Evolutionary conservation across 2,797 vertebrate genomes (phyloP).

Genomic region (Pseudomugil gertrudae): DNA sequence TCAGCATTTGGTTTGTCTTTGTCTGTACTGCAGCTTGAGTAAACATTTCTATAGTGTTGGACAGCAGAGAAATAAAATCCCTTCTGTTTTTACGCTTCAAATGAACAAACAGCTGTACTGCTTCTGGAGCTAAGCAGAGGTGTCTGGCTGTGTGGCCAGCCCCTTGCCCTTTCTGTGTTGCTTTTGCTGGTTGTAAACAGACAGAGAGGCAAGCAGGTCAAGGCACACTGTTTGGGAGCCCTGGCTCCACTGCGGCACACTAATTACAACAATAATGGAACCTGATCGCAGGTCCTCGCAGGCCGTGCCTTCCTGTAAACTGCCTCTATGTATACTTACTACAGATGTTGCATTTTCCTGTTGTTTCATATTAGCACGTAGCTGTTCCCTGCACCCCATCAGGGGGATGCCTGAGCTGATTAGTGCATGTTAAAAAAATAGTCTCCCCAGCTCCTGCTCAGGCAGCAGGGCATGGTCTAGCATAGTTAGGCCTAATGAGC

Average conservation of each 20-base stretch:
- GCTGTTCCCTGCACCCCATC: constrained; percentile 55
- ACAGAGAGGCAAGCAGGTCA: constrained; percentile 75
- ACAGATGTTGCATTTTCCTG: constrained; percentile 65
- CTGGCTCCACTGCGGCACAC: constrained; percentile 58
- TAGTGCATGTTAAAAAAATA: constrained; percentile 72
- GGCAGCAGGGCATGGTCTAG: constrained; percentile 68
- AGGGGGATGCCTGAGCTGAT: constrained; percentile 61
- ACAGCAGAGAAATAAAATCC: constrained; percentile 60
- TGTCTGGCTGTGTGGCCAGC: constrained; percentile 60
- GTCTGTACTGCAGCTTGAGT: constrained; percentile 44
- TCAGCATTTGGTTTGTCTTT: constrained; percentile 18
- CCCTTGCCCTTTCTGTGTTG: constrained; percentile 70
- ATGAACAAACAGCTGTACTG: constrained; percentile 77
- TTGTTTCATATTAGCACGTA: constrained; percentile 76
- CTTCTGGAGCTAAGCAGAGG: constrained; percentile 58
- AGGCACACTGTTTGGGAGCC: constrained; percentile 67
- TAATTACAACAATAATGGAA: constrained; percentile 83
- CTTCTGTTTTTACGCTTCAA: constrained; percentile 64
- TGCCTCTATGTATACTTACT: constrained; percentile 60
- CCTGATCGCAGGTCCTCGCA: constrained; percentile 73
- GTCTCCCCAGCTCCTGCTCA: constrained; percentile 51
- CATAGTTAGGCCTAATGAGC: constrained; percentile 77
- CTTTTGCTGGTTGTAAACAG: constrained; percentile 71
- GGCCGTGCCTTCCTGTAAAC: constrained; percentile 73
- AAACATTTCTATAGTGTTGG: constrained; percentile 60